Base-by-base conservation (phyloP, 1,140 invertebrate species). In the Adelges cooleyi region DNA sequence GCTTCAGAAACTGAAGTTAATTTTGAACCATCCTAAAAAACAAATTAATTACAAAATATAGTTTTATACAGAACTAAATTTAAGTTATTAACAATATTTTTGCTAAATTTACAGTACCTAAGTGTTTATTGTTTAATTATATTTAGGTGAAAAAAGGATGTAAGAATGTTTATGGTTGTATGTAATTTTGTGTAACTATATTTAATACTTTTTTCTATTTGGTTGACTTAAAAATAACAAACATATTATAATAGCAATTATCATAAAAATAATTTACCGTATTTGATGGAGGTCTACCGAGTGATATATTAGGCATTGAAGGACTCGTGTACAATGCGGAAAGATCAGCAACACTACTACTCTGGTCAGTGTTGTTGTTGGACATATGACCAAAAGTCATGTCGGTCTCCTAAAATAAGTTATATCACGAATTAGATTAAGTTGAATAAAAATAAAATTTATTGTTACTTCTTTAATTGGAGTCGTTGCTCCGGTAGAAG, bases 221-320 rank as follows among this genome's bases (percentile, higher is more conserved):
- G n/a, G n/a, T n/a, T n/a, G n/a, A n/a, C n/a, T n/a, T n/a, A n/a
- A n/a, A n/a, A n/a, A n/a, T n/a, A n/a, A n/a, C n/a, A n/a, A n/a
- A 40, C 9, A n/a, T 10, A n/a, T 10, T n/a, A 40, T n/a, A n/a
- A 40, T n/a, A n/a, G 38, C 38, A 40, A 10, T 40, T 40, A 9
- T n/a, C 38, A n/a, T 13, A 13, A 18, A 49, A 49, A 49, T 10
- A 54, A 68, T 68, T 66, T 70, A 72, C 71, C 46, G 66, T 66
- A 62, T 70, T 51, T 25, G 76, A 72, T 71, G 86, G 85, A 67
- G 90, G 90, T 72, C 88, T 80, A 40, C 90, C 92, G 67, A 96
- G 78, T 40, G 92, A 94, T 71, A 97, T 96, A 78, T 96, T 96
- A 67, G 94, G 92, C 84, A 96, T 85, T 70, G 92, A 95, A 38